Base-by-base conservation (phyloP, 1,140 invertebrate genomes). In the Philopotamus ludificatus region DNA sequence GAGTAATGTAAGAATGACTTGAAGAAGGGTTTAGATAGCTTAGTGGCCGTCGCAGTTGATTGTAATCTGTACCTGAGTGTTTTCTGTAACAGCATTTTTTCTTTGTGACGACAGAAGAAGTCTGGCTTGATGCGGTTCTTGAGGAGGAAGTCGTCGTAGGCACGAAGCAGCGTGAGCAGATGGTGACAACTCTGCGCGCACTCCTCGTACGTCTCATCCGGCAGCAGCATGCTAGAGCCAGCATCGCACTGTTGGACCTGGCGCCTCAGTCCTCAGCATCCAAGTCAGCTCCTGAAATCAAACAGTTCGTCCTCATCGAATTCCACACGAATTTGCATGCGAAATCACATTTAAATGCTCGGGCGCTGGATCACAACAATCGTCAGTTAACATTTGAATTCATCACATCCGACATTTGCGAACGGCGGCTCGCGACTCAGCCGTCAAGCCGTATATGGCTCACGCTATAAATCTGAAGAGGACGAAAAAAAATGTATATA, bases 161-260 rank as follows among this genome's bases (percentile, higher is more conserved):
- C 81, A 34, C 77, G 75, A 63, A 85, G 76, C 51, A 81, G 77
- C 8, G 77, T 77, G 34, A 83, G 72, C 57, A 83, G 75, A 59
- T 80, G 82, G 44, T 75, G 75, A 16, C 79, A 80, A 63, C 76
- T 79, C 49, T 75, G 72, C 60, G 79, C 76, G 67, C 76, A 75
- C 70, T 83, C 77, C 73, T 85, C 83, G 75, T 86, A 85, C 47
- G 82, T 84, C 73, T 85, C 82, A 73, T 85, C 83, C 42, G 84
- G 83, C 71, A 84, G 75, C 63, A 86, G 76, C 83, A 84, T 84
- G 63, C 68, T 61, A 58, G 60, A 44, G 44, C 55, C 62, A 63
- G 49, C 49, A 54, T 54, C 50, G 16, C 49, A 44, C 49, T 16
- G 57, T 49, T 18, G 60, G 25, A 42, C 12, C 20, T 41, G 15